A percentile compares a stretch with the other conserved stretches of the same genome.
Conservation (phyloP, 2,113 vertebrate species). For the Strix uralensis region DNA sequence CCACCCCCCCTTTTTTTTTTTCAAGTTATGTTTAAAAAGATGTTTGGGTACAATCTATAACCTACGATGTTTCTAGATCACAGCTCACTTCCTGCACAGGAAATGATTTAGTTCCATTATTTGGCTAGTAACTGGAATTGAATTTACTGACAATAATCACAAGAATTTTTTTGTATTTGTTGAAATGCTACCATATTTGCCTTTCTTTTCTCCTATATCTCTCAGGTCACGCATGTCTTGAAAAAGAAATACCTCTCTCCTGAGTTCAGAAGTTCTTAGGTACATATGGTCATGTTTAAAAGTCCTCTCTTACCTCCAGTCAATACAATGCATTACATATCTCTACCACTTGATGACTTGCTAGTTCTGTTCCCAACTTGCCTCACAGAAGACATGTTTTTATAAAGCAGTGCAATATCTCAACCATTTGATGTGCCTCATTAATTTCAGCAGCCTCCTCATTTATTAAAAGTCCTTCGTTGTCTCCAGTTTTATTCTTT, state of each 20-base stretch:
- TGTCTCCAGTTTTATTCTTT: conserved; percentile 24
- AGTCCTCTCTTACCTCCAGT: background rate
- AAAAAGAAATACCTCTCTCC: background rate
- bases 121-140: background rate
- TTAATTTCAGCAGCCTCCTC: conserved; percentile 36
- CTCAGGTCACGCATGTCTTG: background rate
- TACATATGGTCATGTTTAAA: background rate
- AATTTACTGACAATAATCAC: background rate
- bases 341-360: background rate
- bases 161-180: background rate
- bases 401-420: background rate
- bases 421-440: conserved; percentile 8
- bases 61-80: background rate
- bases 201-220: background rate
- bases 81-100: background rate
- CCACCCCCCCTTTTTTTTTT: background rate
- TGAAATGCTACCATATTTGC: background rate
- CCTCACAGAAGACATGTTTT: background rate
- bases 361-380: background rate
- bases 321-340: background rate
- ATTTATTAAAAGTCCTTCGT: conserved; percentile 2
- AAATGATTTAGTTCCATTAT: background rate
- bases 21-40: background rate
- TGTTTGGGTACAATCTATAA: background rate
- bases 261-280: background rate